A percentile compares a stretch with the other conserved stretches of the same genome.
These are phyloP conservation scores for Trypoxylus dichotomus DNA, from an alignment of 1,140 invertebrate genomes.

Conservation along the genomic window DNA sequence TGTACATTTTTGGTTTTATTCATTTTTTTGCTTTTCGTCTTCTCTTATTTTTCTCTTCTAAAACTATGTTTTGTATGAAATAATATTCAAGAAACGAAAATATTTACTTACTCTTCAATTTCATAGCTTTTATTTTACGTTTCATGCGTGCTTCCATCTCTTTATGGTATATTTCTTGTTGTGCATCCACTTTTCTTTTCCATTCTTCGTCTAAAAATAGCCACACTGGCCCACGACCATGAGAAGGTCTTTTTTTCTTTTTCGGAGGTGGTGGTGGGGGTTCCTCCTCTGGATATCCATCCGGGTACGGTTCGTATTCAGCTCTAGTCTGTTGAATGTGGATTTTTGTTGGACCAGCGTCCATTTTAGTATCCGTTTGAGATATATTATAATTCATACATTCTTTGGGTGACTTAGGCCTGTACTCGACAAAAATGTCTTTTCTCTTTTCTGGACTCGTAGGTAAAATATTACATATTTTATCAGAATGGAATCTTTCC, in stretches of 20 bases:
- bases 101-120: not conserved
- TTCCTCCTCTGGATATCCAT: slow-evolving; percentile 21
- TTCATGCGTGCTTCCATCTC: slow-evolving; percentile 20
- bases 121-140: not conserved
- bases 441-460: slow-evolving; percentile 31
- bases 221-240: slow-evolving; percentile 40
- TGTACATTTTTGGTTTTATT: not conserved
- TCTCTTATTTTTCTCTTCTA: not conserved
- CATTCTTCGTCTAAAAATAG: slow-evolving; percentile 45
- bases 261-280: not conserved
- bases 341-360: slow-evolving; percentile 42
- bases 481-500: not conserved
- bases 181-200: slow-evolving; percentile 32
- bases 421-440: slow-evolving; percentile 35
- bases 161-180: slow-evolving; percentile 35
- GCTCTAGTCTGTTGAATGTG: slow-evolving; percentile 40
- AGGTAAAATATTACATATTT: slow-evolving; percentile 37
- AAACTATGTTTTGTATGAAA: not conserved
- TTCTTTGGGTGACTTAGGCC: slow-evolving; percentile 33
- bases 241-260: slow-evolving; percentile 33
- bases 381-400: slow-evolving; percentile 45
- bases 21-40: not conserved
- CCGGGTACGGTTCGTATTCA: slow-evolving; percentile 39
- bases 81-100: not conserved
- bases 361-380: slow-evolving; percentile 43